Percentiles rank a stretch among this genome's conserved stretches.
These are phyloP conservation scores for Eumaeus atala DNA, from an alignment of 1,140 invertebrate species.

Conservation along the genomic window DNA sequence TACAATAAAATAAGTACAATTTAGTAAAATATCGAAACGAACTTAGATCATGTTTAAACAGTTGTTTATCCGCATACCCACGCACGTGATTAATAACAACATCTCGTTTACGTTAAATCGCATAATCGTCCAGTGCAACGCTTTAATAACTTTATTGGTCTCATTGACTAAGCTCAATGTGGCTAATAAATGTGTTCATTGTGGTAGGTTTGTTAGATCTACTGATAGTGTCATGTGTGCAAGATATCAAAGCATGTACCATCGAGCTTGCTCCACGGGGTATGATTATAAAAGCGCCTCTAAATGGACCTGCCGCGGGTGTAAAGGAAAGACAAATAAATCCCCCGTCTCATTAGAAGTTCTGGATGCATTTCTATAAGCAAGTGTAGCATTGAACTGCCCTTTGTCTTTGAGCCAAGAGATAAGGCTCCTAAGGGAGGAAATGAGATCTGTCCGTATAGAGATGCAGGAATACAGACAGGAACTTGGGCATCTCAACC, in stretches of 20 bases:
- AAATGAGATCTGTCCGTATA: neutral
- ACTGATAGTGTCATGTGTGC: neutral
- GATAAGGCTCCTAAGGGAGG: neutral
- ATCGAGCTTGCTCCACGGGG: no score
- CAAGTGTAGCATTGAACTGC: neutral
- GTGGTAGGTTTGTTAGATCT: neutral
- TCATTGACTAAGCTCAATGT: no score
- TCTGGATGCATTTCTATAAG: neutral
- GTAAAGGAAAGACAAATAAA: neutral
- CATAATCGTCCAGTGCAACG: no score
- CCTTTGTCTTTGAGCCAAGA: neutral
- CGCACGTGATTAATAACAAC: no score
- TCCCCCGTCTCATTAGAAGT: neutral
- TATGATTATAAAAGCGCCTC: no score
- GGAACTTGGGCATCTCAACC: neutral
- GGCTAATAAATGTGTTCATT: neutral
- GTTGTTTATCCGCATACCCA: no score
- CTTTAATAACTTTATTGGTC: no score
- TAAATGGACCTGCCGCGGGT: neutral
- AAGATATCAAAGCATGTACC: neutral
- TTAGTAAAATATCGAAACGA: no score
- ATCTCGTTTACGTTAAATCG: no score
- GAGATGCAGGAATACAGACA: neutral
- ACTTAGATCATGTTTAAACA: no score
- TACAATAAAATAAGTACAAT: no score